Evolutionary conservation across 2,797 vertebrate species (phyloP).

Genomic region (Lepidocolaptes lacrymiger): DNA sequence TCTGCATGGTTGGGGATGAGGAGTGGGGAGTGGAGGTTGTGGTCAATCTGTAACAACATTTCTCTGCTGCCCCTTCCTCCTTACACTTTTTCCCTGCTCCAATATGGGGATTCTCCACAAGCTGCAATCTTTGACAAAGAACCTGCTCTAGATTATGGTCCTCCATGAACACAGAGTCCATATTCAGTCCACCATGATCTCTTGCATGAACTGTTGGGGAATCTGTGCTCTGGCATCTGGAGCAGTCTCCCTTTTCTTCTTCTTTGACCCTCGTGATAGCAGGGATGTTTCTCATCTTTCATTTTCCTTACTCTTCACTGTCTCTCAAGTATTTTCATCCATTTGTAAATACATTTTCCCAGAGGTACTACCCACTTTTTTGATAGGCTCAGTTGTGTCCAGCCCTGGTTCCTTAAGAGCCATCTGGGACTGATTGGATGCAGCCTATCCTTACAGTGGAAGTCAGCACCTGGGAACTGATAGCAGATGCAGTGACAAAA

Average conservation of each 20-base stretch:
- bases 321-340: neutral
- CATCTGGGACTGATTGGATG: neutral
- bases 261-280: neutral
- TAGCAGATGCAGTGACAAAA: neutral
- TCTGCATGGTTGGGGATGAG: neutral
- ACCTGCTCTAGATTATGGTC: neutral
- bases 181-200: neutral
- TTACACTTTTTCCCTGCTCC: neutral
- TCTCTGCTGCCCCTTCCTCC: neutral
- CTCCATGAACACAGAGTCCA: neutral
- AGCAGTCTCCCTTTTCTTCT: neutral
- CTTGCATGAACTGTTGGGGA: neutral
- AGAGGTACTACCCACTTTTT: neutral
- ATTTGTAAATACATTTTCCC: neutral
- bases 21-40: neutral
- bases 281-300: neutral
- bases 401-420: accelerated
- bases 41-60: neutral
- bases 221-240: neutral
- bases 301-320: neutral
- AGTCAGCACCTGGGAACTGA: neutral
- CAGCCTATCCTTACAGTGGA: neutral
- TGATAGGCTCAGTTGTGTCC: neutral
- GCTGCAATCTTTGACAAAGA: neutral
- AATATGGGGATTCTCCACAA: neutral